These are phyloP conservation scores for Phalangium opilio DNA, from an alignment of 2,888 invertebrate genomes.

Conservation along the genomic window DNA sequence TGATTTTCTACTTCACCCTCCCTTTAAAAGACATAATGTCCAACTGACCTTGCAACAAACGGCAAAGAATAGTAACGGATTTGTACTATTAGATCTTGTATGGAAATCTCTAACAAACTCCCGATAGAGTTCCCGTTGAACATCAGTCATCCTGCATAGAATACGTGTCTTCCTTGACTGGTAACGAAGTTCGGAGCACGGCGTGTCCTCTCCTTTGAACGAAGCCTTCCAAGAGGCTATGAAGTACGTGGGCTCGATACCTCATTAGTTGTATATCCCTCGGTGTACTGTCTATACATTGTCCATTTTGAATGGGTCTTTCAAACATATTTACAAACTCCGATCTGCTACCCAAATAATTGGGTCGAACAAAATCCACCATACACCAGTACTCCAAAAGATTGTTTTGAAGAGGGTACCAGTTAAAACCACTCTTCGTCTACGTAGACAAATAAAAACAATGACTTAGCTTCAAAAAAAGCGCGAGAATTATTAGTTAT, in stretches of 20 bases:
- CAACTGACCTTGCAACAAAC: slow-evolving; percentile 77
- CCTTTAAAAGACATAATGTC: too few relatives aligned
- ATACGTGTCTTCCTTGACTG: slow-evolving; percentile 90
- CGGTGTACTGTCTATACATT: slow-evolving; percentile 91
- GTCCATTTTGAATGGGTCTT: slow-evolving; percentile 93
- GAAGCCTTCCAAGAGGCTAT: slow-evolving; percentile 84
- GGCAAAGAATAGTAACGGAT: slow-evolving; percentile 93
- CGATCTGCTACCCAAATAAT: slow-evolving; percentile 87
- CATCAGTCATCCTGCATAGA: slow-evolving; percentile 68
- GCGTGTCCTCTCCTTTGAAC: slow-evolving; percentile 89
- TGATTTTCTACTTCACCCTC: too few relatives aligned
- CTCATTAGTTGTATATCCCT: slow-evolving; percentile 86
- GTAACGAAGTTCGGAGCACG: slow-evolving; percentile 77
- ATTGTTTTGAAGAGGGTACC: slow-evolving; percentile 99
- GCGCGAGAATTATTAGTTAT: too few relatives aligned
- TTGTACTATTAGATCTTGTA: slow-evolving; percentile 45
- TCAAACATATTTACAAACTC: slow-evolving; percentile 99
- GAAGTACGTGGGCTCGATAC: slow-evolving; percentile 86
- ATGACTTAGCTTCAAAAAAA: too few relatives aligned
- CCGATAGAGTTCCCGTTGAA: slow-evolving; percentile 80
- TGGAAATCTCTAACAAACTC: slow-evolving; percentile 60
- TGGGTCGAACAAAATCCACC: slow-evolving; percentile 97
- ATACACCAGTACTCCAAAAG: slow-evolving; percentile 91
- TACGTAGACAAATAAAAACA: neutral
- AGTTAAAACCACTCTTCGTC: slow-evolving; percentile 78